Conservation (phyloP, 2,113 vertebrate species). For the Cavia aperea region DNA sequence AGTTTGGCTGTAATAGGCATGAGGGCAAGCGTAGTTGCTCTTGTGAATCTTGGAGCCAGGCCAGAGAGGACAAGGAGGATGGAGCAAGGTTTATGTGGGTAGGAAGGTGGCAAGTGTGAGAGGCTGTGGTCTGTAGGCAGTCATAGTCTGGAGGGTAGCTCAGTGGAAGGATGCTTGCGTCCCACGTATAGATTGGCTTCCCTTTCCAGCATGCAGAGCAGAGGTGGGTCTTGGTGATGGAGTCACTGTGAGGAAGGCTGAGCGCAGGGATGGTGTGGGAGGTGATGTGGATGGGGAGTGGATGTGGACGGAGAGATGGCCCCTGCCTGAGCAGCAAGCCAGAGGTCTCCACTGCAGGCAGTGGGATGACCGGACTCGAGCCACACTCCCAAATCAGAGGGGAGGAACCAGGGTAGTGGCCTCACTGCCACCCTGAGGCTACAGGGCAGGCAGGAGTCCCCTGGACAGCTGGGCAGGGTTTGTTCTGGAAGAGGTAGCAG, state of each 20-base stretch:
- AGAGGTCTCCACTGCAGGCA: neutral
- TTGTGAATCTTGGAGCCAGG: neutral
- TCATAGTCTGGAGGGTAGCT: neutral
- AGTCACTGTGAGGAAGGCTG: neutral
- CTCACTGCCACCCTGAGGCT: neutral
- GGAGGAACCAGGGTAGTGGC: neutral
- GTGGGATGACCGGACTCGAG: neutral
- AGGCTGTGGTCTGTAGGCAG: neutral
- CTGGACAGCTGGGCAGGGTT: neutral
- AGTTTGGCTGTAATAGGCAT: neutral
- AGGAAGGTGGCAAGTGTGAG: neutral
- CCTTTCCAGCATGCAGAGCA: neutral
- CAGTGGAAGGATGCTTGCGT: neutral
- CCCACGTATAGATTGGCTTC: neutral
- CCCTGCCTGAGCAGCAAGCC: neutral
- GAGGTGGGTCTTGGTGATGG: neutral
- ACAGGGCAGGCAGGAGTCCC: neutral
- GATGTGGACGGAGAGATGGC: neutral
- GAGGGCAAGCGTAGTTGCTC: neutral
- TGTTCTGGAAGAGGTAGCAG: neutral
- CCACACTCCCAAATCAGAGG: neutral
- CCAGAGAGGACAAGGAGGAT: neutral
- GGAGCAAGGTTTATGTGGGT: neutral
- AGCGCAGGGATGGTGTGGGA: neutral
- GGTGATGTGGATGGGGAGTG: neutral